phyloP scores from a whole-genome alignment of 2,888 invertebrate species.

The Apamea crenata region DNA sequence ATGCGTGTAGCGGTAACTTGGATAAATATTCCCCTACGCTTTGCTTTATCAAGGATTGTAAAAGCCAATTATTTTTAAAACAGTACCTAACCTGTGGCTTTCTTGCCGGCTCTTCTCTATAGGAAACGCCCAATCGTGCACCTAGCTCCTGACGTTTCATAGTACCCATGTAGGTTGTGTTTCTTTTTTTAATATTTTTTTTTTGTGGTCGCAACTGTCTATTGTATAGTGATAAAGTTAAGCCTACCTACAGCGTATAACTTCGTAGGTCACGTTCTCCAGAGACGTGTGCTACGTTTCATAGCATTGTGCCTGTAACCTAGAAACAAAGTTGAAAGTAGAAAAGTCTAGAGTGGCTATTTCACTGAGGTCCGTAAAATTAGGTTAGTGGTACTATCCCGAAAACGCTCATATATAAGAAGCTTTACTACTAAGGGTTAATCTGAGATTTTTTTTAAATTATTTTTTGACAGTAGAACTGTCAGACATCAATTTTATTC shows the following conservation, averaged over 20 bases:
- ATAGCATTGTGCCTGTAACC: conserved; percentile 8
- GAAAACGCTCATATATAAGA: neutral
- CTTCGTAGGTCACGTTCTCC: conserved; percentile 4
- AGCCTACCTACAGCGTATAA: neutral
- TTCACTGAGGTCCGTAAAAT: neutral
- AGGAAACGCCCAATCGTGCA: neutral
- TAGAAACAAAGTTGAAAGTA: neutral
- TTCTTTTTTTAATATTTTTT: too few species aligned
- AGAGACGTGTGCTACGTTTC: conserved; percentile 17
- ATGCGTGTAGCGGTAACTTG: neutral
- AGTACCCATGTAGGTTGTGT: neutral
- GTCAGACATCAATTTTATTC: too few species aligned
- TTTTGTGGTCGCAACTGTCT: neutral
- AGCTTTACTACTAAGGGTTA: neutral
- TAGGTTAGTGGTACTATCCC: neutral
- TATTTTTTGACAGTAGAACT: too few species aligned
- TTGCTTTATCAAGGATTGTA: neutral
- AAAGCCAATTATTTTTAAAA: neutral
- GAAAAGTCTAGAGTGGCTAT: neutral
- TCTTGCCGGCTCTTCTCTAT: neutral
- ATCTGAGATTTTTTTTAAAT: too few species aligned
- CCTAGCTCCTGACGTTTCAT: neutral
- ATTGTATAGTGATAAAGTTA: neutral
- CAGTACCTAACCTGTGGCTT: neutral
- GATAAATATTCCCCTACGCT: neutral